phyloP scores from a whole-genome alignment of 1,140 invertebrate species.

The Pentalonia nigronervosa region DNA sequence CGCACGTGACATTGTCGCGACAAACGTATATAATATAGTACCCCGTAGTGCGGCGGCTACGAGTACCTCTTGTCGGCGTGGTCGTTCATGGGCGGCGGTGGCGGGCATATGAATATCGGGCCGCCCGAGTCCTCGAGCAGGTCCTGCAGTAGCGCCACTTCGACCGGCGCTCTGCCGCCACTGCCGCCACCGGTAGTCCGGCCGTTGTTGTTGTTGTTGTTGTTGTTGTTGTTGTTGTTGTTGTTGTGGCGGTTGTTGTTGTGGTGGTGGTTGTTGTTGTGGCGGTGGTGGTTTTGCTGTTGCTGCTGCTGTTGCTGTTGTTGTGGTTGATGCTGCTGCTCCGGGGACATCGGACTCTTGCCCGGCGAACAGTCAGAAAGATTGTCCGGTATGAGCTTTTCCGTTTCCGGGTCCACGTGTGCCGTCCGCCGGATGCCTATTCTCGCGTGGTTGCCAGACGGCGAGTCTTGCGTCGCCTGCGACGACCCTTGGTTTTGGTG shows the following conservation, averaged over 20 bases:
- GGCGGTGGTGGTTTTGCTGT: constrained; percentile 61
- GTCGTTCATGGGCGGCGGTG: constrained; percentile 66
- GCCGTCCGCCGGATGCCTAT: constrained; percentile 64
- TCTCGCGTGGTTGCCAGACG: constrained; percentile 60
- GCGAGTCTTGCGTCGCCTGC: constrained; percentile 61
- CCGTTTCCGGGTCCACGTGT: constrained; percentile 75
- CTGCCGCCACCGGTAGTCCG: constrained; percentile 57
- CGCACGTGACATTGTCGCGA: not conserved
- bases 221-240: not conserved
- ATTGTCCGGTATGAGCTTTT: constrained; percentile 75
- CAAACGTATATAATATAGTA: not conserved
- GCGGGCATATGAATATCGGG: constrained; percentile 66
- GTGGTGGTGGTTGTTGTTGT: not conserved
- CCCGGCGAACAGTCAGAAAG: constrained; percentile 65
- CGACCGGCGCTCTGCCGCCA: constrained; percentile 64
- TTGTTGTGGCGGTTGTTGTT: not conserved
- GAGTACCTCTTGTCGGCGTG: constrained; percentile 68
- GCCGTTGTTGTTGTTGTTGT: not conserved
- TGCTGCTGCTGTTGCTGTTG: not conserved
- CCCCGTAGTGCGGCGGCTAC: constrained; percentile 18
- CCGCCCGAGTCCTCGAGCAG: constrained; percentile 57
- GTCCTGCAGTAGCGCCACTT: constrained; percentile 64
- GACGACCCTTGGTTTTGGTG: constrained; percentile 66
- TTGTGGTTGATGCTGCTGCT: constrained; percentile 35
- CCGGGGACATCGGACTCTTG: constrained; percentile 61